Conservation (phyloP, 1,140 invertebrate genomes). For the Lordiphosa mommai region DNA sequence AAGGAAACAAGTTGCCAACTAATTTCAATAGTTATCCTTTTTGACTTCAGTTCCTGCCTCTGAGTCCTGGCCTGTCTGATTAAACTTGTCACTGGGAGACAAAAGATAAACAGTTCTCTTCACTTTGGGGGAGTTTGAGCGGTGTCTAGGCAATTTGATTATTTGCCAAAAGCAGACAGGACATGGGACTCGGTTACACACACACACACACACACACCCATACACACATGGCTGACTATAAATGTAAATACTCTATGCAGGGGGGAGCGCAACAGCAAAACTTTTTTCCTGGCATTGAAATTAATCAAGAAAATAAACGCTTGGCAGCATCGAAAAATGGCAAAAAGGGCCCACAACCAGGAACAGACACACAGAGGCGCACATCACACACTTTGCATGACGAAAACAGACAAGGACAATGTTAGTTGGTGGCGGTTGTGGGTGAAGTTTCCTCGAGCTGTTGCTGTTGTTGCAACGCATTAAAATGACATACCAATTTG, state of each 20-base stretch:
- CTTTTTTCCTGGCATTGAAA: constrained; percentile 60
- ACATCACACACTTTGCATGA: constrained; percentile 62
- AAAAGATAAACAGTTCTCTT: constrained; percentile 68
- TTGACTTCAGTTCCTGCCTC: constrained; percentile 29
- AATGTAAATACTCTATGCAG: constrained; percentile 32
- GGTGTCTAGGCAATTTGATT: constrained; percentile 74
- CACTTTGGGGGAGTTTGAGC: constrained; percentile 37
- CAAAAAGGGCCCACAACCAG: constrained; percentile 10
- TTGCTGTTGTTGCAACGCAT: constrained; percentile 56
- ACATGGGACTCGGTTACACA: constrained; percentile 20
- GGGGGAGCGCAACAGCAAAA: constrained; percentile 36
- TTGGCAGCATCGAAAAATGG: constrained; percentile 58
- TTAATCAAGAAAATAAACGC: constrained; percentile 77
- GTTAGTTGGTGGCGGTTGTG: constrained; percentile 19
- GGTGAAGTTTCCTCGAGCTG: constrained; percentile 7
- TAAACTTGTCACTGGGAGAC: constrained; percentile 74
- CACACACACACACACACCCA: constrained; percentile 21
- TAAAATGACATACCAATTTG: constrained; percentile 75
- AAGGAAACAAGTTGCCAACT: constrained; percentile 43
- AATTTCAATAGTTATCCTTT: constrained; percentile 77
- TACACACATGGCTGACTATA: constrained; percentile 7
- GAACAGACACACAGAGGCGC: constrained; percentile 13
- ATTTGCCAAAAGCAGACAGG: constrained; percentile 68
- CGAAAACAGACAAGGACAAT: constrained; percentile 42
- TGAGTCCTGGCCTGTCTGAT: constrained; percentile 46